phyloP scores from a whole-genome alignment of 2,888 invertebrate species.

The Nemotelus pantherinus region DNA sequence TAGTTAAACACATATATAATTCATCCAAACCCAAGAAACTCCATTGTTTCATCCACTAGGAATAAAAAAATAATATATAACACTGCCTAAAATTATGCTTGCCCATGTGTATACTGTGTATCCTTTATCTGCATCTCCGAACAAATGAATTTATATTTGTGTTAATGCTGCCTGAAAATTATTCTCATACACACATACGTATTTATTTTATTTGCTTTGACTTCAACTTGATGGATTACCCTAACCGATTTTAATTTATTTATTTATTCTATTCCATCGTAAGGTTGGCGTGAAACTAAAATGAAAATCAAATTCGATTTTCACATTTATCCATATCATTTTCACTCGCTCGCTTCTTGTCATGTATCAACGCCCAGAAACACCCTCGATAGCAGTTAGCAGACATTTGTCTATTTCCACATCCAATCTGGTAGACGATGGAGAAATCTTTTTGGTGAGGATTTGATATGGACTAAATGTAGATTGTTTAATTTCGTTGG shows the following conservation, averaged over 20 bases:
- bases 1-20: too few species aligned
- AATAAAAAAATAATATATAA: too few species aligned
- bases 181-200: too few species aligned
- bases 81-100: too few species aligned
- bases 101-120: too few species aligned
- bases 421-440: neutral
- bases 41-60: too few species aligned
- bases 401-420: too few species aligned
- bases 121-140: too few species aligned
- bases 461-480: neutral
- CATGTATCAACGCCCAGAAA: neutral
- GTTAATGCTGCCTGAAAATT: too few species aligned
- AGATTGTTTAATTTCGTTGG: slow-evolving; percentile 8
- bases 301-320: slow-evolving; percentile 28
- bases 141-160: too few species aligned
- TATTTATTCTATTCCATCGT: slow-evolving; percentile 50
- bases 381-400: too few species aligned
- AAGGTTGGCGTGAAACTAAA: slow-evolving; percentile 38
- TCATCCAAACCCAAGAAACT: too few species aligned
- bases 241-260: slow-evolving; percentile 52
- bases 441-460: neutral
- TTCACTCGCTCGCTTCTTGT: neutral
- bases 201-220: slow-evolving; percentile 19
- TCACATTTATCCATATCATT: neutral
- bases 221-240: slow-evolving; percentile 51